Evolutionary conservation across 2,797 vertebrate species (phyloP).

Genomic region (Mormyrops boulengeri): DNA sequence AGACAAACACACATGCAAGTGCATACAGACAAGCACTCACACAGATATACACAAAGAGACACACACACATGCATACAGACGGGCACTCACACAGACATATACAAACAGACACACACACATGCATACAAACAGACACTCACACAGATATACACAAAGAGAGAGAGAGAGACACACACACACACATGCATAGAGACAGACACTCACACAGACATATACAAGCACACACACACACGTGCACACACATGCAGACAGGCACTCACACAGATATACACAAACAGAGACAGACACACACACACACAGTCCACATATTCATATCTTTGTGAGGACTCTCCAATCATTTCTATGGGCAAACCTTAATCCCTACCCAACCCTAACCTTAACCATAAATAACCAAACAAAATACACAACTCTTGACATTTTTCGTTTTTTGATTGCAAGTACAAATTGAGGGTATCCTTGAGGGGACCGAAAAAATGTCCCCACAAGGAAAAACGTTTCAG

Average conservation of each 20-base stretch:
- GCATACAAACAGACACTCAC: too few species aligned
- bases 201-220: too few species aligned
- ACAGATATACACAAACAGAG: neutral
- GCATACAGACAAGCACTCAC: too few species aligned
- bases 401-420: too few species aligned
- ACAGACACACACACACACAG: neutral
- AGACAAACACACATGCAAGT: neutral
- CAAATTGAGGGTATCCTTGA: neutral
- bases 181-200: too few species aligned
- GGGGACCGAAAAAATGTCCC: neutral
- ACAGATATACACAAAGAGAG: too few species aligned
- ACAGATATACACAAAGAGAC: neutral
- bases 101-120: too few species aligned
- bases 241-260: too few species aligned
- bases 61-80: neutral
- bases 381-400: neutral
- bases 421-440: neutral
- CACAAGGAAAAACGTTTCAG: neutral
- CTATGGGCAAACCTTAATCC: neutral
- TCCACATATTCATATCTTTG: neutral
- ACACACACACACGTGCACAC: too few species aligned
- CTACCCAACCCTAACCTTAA: neutral
- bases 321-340: neutral
- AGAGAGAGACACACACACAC: too few species aligned
- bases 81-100: neutral